Conservation (phyloP, 1,140 invertebrate species). For the Platyura marginata region DNA sequence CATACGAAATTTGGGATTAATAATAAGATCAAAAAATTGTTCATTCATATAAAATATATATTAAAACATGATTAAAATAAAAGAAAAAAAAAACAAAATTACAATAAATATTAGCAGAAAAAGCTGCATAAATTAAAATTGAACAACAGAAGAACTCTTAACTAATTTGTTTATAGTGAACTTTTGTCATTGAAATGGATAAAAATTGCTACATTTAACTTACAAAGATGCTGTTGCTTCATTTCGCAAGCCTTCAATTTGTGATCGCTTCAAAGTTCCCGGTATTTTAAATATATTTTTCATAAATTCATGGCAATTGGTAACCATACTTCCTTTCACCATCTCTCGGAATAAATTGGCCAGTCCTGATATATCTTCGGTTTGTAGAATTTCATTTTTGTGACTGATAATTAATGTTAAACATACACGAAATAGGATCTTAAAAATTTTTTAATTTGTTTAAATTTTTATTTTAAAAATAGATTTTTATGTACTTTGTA, state of each 20-base stretch:
- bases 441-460: conserved; percentile 1
- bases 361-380: conserved; percentile 48
- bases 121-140: too few relatives aligned
- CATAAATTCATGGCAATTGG: conserved; percentile 64
- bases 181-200: too few relatives aligned
- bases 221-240: too few relatives aligned
- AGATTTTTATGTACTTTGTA: conserved; percentile 39
- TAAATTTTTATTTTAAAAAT: neutral
- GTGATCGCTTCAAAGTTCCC: conserved; percentile 38
- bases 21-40: too few relatives aligned
- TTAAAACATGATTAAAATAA: too few relatives aligned
- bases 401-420: conserved; percentile 56
- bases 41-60: too few relatives aligned
- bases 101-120: too few relatives aligned
- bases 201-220: too few relatives aligned
- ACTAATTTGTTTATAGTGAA: too few relatives aligned
- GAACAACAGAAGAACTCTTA: too few relatives aligned
- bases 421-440: conserved; percentile 53
- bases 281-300: conserved; percentile 49
- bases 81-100: too few relatives aligned
- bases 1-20: too few relatives aligned
- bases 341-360: conserved; percentile 52
- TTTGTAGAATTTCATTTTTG: conserved; percentile 39
- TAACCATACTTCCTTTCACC: conserved; percentile 39
- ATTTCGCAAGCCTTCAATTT: conserved; percentile 35